These are phyloP conservation scores for Heteropelma amictum DNA, from an alignment of 2,888 invertebrate species.

Conservation along the genomic window DNA sequence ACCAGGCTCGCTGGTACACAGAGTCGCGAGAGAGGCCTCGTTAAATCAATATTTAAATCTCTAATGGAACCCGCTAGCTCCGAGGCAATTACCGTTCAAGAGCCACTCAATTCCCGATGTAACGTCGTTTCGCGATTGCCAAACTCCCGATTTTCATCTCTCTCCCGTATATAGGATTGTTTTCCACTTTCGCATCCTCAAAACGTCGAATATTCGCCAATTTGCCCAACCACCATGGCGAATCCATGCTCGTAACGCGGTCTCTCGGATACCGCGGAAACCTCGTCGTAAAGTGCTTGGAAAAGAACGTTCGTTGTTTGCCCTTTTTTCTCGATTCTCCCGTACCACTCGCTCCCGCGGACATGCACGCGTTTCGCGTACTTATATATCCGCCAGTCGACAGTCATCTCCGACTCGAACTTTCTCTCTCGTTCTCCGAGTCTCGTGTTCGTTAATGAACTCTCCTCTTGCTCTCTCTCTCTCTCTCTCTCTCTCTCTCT, in stretches of 20 bases:
- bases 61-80: conserved; percentile 64
- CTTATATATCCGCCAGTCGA: no score
- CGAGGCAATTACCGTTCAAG: conserved; percentile 48
- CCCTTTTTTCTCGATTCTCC: neutral
- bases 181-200: conserved; percentile 20
- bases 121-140: conserved; percentile 43
- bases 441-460: neutral
- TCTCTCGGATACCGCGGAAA: no score
- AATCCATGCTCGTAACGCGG: conserved; percentile 23
- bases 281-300: no score
- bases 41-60: conserved; percentile 74
- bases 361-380: no score
- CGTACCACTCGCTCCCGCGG: neutral
- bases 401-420: no score
- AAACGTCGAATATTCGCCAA: conserved; percentile 15
- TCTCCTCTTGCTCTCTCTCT: neutral
- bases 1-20: conserved; percentile 50
- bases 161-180: conserved; percentile 10
- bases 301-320: no score
- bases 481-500: conserved; percentile 36
- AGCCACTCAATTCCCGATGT: conserved; percentile 58
- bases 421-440: conserved; percentile 31
- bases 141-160: conserved; percentile 22
- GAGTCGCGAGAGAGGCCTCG: conserved; percentile 32
- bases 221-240: conserved; percentile 40